Conservation (phyloP, 2,113 vertebrate species). For the Setophaga coronata region DNA sequence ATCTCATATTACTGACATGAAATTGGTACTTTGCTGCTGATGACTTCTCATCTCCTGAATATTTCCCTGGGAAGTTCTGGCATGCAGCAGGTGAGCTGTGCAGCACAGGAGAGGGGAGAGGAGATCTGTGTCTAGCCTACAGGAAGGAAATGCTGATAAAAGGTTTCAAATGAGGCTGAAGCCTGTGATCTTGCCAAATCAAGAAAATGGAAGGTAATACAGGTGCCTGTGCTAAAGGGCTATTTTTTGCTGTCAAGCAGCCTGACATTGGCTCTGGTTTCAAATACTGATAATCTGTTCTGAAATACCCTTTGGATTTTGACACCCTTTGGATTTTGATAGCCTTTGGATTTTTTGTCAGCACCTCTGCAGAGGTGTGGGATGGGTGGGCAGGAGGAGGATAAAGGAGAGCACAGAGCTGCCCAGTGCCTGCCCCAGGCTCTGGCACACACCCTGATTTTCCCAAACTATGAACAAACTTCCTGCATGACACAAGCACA, state of each 20-base stretch:
- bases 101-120: background rate
- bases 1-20: background rate
- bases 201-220: constrained; percentile 11
- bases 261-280: constrained; percentile 25
- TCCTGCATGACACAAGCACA: background rate
- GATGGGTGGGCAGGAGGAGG: background rate
- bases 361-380: background rate
- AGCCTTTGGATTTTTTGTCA: background rate
- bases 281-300: background rate
- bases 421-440: background rate
- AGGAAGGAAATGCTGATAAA: background rate
- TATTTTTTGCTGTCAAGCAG: constrained; percentile 1
- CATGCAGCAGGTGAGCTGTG: background rate
- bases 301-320: constrained; percentile 10
- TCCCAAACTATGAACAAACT: background rate
- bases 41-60: background rate
- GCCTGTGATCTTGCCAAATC: constrained; percentile 16
- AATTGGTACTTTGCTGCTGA: constrained; percentile 15
- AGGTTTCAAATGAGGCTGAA: constrained; percentile 3
- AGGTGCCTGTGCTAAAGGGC: background rate
- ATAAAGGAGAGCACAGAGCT: background rate
- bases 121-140: background rate
- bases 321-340: background rate
- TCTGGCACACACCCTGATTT: background rate
- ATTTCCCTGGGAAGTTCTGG: constrained; percentile 10